Conservation (phyloP, 2,113 vertebrate genomes). For the Cygnus buccinator region DNA sequence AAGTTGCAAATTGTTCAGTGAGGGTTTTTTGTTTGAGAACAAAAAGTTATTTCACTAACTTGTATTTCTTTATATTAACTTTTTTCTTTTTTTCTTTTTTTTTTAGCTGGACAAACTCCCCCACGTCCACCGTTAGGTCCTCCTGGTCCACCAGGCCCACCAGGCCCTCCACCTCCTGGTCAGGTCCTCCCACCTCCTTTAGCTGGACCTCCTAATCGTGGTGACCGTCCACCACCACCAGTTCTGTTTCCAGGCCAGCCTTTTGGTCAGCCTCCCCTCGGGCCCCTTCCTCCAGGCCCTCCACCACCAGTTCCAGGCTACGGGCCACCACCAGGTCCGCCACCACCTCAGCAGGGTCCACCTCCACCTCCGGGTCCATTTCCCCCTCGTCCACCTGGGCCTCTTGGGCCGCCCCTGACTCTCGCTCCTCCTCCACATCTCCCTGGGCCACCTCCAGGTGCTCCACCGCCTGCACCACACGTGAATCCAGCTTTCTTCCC, state of each 20-base stretch:
- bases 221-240: conserved; percentile 95
- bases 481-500: conserved; percentile 99
- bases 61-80: neutral
- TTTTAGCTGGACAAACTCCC: conserved; percentile 91
- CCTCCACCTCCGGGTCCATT: conserved; percentile 93
- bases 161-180: conserved; percentile 94
- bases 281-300: conserved; percentile 93
- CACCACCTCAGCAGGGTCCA: conserved; percentile 94
- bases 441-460: conserved; percentile 95
- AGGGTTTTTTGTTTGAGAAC: neutral
- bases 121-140: conserved; percentile 94
- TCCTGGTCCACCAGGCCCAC: conserved; percentile 93
- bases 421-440: conserved; percentile 96
- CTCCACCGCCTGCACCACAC: conserved; percentile 95
- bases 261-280: conserved; percentile 94
- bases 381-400: conserved; percentile 93
- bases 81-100: neutral
- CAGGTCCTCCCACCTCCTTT: conserved; percentile 94
- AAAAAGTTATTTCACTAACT: neutral
- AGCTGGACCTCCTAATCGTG: conserved; percentile 92
- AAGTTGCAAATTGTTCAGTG: neutral
- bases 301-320: conserved; percentile 96
- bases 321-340: conserved; percentile 91
- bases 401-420: conserved; percentile 92
- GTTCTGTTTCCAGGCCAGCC: conserved; percentile 96